A percentile compares a stretch with the other conserved stretches of the same genome.
Conservation (phyloP, 2,113 vertebrate species). For the Hippocampus zosterae region DNA sequence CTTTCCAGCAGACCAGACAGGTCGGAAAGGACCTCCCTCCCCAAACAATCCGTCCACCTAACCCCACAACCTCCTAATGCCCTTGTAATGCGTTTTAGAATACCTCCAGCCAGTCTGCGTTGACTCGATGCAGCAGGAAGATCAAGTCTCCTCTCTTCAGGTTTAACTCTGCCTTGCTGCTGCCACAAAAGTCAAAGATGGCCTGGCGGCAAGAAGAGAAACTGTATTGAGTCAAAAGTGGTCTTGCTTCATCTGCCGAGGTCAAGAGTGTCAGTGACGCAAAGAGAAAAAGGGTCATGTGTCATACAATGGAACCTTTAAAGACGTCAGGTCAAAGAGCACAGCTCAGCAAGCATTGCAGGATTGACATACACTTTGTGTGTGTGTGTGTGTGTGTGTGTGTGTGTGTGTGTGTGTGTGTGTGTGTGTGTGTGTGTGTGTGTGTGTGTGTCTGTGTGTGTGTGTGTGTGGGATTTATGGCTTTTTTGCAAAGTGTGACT, state of each 20-base stretch:
- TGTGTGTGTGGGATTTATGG: no score
- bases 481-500: no score
- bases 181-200: conserved; percentile 88
- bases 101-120: conserved; percentile 96
- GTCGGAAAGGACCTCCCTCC: neutral
- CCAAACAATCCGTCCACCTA: neutral
- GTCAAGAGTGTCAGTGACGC: neutral
- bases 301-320: no score
- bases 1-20: neutral
- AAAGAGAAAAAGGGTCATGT: no score
- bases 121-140: conserved; percentile 89
- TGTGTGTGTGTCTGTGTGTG: no score
- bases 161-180: conserved; percentile 81
- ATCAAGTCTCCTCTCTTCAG: conserved; percentile 89
- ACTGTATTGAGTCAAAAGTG: neutral
- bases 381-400: no score
- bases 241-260: neutral
- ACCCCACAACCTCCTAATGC: conserved; percentile 18
- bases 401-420: no score
- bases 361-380: no score
- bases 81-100: conserved; percentile 52
- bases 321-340: no score
- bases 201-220: conserved; percentile 67
- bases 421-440: no score
- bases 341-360: no score